Percentiles rank a stretch among this genome's conserved stretches.
Conservation (phyloP, 2,113 vertebrate genomes). For the Hippopotamus amphibius region DNA sequence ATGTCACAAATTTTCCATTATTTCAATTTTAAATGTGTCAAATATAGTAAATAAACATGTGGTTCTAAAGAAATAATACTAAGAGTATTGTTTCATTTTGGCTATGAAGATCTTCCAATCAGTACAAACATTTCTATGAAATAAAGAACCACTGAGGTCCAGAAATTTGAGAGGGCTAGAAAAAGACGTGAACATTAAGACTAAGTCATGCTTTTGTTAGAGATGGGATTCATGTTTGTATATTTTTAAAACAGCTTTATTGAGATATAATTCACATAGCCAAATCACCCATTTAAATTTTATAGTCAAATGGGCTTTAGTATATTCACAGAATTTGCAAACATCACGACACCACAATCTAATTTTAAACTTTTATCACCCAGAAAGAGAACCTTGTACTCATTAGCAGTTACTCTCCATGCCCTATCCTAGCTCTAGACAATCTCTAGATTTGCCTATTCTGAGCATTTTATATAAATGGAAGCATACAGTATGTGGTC, state of each 20-base stretch:
- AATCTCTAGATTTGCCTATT: background rate
- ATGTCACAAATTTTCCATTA: background rate
- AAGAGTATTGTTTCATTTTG: constrained; percentile 21
- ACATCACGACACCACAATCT: background rate
- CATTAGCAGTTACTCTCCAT: background rate
- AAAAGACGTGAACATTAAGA: background rate
- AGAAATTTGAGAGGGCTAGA: background rate
- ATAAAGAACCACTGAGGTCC: background rate
- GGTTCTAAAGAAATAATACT: background rate
- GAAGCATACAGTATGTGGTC: background rate
- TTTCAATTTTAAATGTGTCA: constrained; percentile 19
- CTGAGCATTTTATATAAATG: background rate
- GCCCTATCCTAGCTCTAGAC: background rate
- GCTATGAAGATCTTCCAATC: background rate
- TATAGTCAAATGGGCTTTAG: background rate
- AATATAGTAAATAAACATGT: background rate
- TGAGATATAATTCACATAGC: background rate
- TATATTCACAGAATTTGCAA: background rate
- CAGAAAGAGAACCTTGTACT: background rate
- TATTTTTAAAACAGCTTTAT: constrained; percentile 19
- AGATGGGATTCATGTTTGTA: background rate
- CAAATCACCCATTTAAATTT: background rate
- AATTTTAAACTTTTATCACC: background rate
- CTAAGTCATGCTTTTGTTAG: background rate
- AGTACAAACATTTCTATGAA: background rate